Evolutionary conservation across 2,113 vertebrate species (phyloP).

Genomic region (Cromileptes altivelis): DNA sequence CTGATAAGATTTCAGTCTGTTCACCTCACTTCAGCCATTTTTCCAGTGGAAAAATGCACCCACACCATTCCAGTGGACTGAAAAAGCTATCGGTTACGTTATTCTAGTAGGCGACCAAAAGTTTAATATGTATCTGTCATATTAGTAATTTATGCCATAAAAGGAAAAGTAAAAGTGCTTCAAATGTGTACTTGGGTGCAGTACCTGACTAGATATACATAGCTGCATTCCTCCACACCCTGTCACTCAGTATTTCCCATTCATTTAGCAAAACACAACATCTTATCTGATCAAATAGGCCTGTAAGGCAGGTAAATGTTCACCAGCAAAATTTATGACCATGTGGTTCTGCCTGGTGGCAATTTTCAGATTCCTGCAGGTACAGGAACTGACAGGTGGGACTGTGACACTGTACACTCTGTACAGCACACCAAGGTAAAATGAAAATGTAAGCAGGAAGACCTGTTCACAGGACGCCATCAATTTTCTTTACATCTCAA

Average conservation of each 20-base stretch:
- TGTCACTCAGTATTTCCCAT: background rate
- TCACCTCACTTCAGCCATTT: no score
- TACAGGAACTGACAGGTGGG: background rate
- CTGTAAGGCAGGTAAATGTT: no score
- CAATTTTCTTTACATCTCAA: background rate
- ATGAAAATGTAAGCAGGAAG: background rate
- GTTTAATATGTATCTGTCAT: no score
- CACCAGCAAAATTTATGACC: no score
- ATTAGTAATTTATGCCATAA: background rate
- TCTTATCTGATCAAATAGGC: background rate
- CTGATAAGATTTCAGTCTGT: no score
- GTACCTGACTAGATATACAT: no score
- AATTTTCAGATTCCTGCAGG: background rate
- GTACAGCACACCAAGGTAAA: background rate
- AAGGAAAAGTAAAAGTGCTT: background rate
- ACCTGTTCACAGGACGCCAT: background rate
- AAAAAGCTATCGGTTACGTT: no score
- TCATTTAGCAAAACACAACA: background rate
- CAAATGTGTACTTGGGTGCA: no score
- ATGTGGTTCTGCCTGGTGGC: no score
- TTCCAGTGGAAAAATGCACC: no score
- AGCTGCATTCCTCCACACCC: background rate
- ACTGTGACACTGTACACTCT: background rate
- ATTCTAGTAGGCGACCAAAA: no score
- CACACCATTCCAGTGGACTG: no score